These are phyloP conservation scores for Toxostoma redivivum DNA, from an alignment of 2,113 vertebrate species.

Conservation along the genomic window DNA sequence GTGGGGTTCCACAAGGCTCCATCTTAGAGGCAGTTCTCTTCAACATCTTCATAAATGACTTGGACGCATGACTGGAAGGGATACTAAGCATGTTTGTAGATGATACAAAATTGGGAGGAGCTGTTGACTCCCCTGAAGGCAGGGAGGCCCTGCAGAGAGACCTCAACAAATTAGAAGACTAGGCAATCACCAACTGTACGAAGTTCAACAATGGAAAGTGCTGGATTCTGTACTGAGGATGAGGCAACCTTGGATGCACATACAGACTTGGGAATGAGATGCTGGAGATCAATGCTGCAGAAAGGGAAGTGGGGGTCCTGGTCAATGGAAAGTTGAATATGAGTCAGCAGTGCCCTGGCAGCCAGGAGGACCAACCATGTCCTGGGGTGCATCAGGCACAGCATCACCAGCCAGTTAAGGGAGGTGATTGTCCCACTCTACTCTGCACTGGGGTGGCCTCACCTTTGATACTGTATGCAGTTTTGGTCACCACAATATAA, in stretches of 20 bases:
- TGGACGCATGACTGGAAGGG: neutral
- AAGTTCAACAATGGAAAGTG: neutral
- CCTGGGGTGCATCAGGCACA: neutral
- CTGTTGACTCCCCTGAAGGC: neutral
- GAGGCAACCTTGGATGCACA: neutral
- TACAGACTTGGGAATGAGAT: neutral
- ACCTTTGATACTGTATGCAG: neutral
- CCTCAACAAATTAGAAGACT: neutral
- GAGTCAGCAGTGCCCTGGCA: neutral
- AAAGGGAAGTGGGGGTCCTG: neutral
- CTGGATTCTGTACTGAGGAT: neutral
- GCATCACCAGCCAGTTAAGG: neutral
- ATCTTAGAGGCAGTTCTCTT: neutral
- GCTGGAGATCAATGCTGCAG: neutral
- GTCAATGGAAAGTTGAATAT: neutral
- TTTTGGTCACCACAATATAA: neutral
- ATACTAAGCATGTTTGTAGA: neutral
- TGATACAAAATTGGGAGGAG: neutral
- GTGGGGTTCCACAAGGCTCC: neutral
- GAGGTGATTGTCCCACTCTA: neutral
- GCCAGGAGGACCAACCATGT: neutral
- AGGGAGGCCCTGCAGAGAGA: neutral
- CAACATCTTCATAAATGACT: neutral
- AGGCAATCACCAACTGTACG: neutral
- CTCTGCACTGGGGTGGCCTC: neutral